Evolutionary conservation across 2,888 invertebrate species (phyloP), one percentile per base, ranked within the genome.

Genomic region (Mamestra brassicae): DNA sequence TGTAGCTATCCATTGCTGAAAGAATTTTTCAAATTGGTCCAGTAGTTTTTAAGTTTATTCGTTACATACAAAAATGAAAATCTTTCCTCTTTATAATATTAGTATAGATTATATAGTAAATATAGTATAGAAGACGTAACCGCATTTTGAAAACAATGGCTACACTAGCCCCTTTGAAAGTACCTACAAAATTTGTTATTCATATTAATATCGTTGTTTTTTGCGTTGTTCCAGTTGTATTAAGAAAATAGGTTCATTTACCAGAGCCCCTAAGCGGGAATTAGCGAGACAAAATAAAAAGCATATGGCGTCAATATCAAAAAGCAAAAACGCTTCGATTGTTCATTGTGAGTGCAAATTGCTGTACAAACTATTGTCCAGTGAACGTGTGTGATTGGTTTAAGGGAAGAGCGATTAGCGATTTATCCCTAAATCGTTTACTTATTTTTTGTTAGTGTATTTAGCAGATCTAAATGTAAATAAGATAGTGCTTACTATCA

Each of bases 281-380:
- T 93, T 94, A 90, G 80, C 55, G 64, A 81, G 77, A 91, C 91
- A 94, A 72, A 81, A 92, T 78, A 88, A 90, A 90, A 90, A 91
- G 85, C 95, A 95, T 92, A 94, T 95, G 95, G 92, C 89, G 90
- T 80, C 83, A 90, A 89, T 88, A 90, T 89, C 84, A 88, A 88
- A 89, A 78, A 71, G 47, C 89, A 89, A 89, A 89, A 88, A 89
- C 80, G 73, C 38, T 81, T 79, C 83, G 71, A 92, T 93, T 94
- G 92, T 94, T 91, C 90, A 93, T 93, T 94, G 92, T 94, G 78
- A 87, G 85, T 87, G 89, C 84, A 92, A 94, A 95, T 92, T 95
- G 89, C 90, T 91, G 87, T 90, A 86, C 84, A 87, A 89, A 90
- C 89, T 92, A 92, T 93, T 94, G 91, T 93, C 88, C 87, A 80